A percentile compares a stretch with the other conserved stretches of the same genome.
Evolutionary conservation across 2,113 vertebrate species (phyloP).

Genomic region (Anguilla japonica): DNA sequence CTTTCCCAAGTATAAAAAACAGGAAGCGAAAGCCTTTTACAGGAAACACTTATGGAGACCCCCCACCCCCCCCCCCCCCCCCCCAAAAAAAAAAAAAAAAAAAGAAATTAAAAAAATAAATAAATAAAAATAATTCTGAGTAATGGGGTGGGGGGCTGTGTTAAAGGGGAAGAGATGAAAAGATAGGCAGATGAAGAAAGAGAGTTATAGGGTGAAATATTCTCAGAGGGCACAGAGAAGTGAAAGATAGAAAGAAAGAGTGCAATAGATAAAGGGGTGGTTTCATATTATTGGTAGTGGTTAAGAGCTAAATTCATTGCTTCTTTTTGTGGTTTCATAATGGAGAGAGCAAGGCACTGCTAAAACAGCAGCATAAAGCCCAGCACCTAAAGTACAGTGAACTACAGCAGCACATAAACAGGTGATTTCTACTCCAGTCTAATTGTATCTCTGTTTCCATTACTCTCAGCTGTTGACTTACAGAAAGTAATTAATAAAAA

Average conservation of each 20-base stretch:
- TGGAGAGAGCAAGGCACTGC: constrained; percentile 29
- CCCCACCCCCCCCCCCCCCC: no score
- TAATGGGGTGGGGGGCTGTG: constrained; percentile 40
- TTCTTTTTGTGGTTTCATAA: constrained; percentile 57
- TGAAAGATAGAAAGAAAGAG: constrained; percentile 45
- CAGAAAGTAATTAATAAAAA: not conserved
- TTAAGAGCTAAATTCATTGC: constrained; percentile 40
- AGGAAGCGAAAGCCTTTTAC: constrained; percentile 81
- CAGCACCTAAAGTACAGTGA: constrained; percentile 22
- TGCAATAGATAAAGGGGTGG: constrained; percentile 37
- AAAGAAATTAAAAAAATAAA: constrained; percentile 43
- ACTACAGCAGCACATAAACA: not conserved
- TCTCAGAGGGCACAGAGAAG: constrained; percentile 39
- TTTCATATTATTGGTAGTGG: constrained; percentile 50
- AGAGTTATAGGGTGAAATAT: constrained; percentile 17
- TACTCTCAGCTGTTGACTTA: not conserved
- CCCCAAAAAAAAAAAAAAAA: constrained; percentile 53
- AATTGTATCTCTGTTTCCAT: not conserved
- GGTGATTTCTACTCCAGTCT: not conserved
- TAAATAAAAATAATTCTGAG: constrained; percentile 36
- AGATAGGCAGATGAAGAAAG: not conserved
- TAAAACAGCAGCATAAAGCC: constrained; percentile 30
- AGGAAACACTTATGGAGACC: constrained; percentile 79
- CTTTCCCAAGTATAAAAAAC: constrained; percentile 74
- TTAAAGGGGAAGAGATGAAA: not conserved